These are phyloP conservation scores for Poecilobothrus nobilitatus DNA, from an alignment of 2,888 invertebrate genomes.

Conservation along the genomic window DNA sequence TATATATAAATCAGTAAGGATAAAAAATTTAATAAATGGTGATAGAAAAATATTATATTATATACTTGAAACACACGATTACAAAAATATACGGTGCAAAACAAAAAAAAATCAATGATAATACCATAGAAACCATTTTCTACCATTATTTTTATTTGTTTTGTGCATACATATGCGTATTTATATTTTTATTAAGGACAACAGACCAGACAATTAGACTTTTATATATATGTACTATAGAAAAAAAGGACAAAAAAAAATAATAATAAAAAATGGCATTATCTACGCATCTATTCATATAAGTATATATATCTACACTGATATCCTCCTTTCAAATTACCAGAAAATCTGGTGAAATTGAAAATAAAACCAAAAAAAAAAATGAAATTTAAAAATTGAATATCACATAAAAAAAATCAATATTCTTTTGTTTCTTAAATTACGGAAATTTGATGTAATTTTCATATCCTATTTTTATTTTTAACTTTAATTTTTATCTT, in stretches of 20 bases:
- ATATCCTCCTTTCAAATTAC: background rate
- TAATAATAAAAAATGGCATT: too few species aligned
- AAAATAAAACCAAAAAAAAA: background rate
- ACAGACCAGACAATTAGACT: background rate
- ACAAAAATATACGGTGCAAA: background rate
- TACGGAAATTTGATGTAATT: background rate
- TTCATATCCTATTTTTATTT: too few species aligned
- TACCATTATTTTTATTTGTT: background rate
- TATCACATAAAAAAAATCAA: too few species aligned
- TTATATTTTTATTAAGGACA: too few species aligned
- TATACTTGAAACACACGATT: background rate
- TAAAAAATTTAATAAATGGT: background rate
- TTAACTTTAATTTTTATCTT: background rate
- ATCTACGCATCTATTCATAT: too few species aligned
- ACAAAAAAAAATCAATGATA: background rate
- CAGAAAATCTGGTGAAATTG: background rate
- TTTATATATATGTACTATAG: too few species aligned
- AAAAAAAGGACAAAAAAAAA: too few species aligned
- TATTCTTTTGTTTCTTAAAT: too few species aligned
- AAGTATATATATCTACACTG: too few species aligned
- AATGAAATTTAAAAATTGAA: background rate
- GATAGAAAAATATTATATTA: too few species aligned
- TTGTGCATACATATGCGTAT: too few species aligned
- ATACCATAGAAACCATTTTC: constrained; percentile 1
- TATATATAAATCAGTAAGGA: background rate